Base-by-base conservation (phyloP, 2,113 vertebrate species). In the Chascanopsetta lugubris region DNA sequence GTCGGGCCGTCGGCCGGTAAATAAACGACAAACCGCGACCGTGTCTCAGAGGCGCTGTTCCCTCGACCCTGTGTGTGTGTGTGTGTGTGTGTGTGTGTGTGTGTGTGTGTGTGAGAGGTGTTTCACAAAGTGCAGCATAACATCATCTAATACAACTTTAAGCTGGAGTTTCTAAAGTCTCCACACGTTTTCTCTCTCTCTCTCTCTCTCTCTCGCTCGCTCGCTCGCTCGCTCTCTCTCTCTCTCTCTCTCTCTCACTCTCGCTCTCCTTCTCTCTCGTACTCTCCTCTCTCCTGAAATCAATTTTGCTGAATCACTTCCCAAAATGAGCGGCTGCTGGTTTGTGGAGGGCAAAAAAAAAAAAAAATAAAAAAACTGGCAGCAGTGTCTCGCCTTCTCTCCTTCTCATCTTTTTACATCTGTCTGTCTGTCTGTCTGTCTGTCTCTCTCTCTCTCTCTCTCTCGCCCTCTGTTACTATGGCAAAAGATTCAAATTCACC, bases 251-350 rank as follows among this genome's bases (percentile, higher is more conserved):
- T 48, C 48, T 60, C 76, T 80, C n/a, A n/a, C n/a, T n/a, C 42
- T 57, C 30, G 29, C 46, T 50, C 57, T 30, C 64, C 26, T 26
- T 43, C 56, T 43, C 45, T 13, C 36, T 61, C 50, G 50, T 26
- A 30, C 32, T 26, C 50, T 17, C 57, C 42, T 43, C 56, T 74
- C 78, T 80, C 80, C 76, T 78, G 67, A 84, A 81, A 86, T 82
- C 75, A 77, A 85, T 89, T 88, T 81, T 88, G 89, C 88, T 87
- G 87, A 91, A 84, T 92, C 90, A 89, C 74, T 85, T 87, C 77
- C 77, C 64, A 86, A 87, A 89, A 86, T 73, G 79, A 86, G 85
- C n/a, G n/a, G n/a, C 65, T 69, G 63, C 80, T 83, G 84, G 77
- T 85, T 87, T 77, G 30, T 74, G 61, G 42, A 61, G 29, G 47